Percentiles rank a stretch among this genome's conserved stretches.
phyloP scores from a whole-genome alignment of 2,797 vertebrate genomes.

The Tarsius wallacei region DNA sequence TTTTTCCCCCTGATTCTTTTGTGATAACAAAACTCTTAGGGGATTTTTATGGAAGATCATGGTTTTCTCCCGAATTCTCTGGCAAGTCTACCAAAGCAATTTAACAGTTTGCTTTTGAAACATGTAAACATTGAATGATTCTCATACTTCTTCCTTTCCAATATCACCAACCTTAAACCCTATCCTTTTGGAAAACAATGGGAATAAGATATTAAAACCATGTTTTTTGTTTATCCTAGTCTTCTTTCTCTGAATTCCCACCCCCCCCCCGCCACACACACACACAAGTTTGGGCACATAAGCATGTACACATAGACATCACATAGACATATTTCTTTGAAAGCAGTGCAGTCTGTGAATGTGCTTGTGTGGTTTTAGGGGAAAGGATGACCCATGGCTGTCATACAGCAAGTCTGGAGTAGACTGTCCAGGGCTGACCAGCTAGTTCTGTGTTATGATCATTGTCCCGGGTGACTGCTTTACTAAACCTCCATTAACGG shows the following conservation, averaged over 20 bases:
- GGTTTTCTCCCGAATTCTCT: not conserved
- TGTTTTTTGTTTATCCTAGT: not conserved
- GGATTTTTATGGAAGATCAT: not conserved
- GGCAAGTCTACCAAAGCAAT: not conserved
- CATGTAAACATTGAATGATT: not conserved
- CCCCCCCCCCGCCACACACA: too few relatives aligned
- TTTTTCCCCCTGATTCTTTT: not conserved
- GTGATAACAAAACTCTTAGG: not conserved
- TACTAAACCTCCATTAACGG: too few relatives aligned
- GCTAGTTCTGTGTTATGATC: not conserved
- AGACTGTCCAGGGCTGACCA: not conserved
- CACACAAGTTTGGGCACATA: not conserved
- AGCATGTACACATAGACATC: not conserved
- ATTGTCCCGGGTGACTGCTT: not conserved
- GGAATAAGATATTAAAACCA: not conserved
- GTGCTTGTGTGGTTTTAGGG: not conserved
- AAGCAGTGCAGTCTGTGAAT: not conserved
- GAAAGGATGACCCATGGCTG: too few relatives aligned
- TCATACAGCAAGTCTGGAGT: too few relatives aligned
- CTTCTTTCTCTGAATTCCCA: not conserved
- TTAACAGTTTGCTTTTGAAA: not conserved
- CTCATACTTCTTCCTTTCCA: not conserved
- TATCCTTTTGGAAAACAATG: not conserved
- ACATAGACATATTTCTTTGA: not conserved
- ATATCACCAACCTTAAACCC: not conserved